Evolutionary conservation across 92 coral and sea anemone genomes (phyloP), one percentile per base, ranked within the genome.

Genomic region (Siderastrea siderea): DNA sequence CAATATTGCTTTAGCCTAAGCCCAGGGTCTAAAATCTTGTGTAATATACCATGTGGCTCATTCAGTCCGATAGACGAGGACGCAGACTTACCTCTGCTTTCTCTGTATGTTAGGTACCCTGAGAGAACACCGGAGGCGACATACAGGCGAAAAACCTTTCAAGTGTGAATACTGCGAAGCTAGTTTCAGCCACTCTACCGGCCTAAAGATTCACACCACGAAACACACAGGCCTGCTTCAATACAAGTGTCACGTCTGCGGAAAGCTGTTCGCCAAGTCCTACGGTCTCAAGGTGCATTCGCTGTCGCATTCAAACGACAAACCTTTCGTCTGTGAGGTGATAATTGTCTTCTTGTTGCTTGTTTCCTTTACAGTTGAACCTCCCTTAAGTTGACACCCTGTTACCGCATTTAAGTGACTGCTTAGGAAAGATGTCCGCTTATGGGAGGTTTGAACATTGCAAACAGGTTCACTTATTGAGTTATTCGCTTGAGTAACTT

Each of bases 241-340:
- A 1, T 84, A 71, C 89, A 79, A 84, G 49, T 94, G 97, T 67
- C 79, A 88, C 50, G 69, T 59, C 48, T 94, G 97, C 60, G 86
- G 92, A 69, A 89, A 90, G 71, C 63, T 88, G 63, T 94, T 94
- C 50, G 89, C 92, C 50, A 94, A 94, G 88, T 78, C 92, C 8
- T 89, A 89, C 47, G 93, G 95, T 60, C 89, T 94, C 53, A 92
- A 82, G 87, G 84, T 92, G 92, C 97, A 94, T 58, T 76, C 89
- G 84, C 85, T 89, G 17, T 92, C 97, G 6, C 97, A 94, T 78
- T 94, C 97, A 47, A 82, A 77, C 57, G 92, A 89, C 16, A 94
- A 92, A 53, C 97, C 97, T 48, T 90, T 83, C 65, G 88, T 83
- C 26, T 94, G 97, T 47, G 94, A 94, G 95, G 97, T 94, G 79